A percentile compares a stretch with the other conserved stretches of the same genome.
These are phyloP conservation scores for Mesocentrotus franciscanus DNA, from an alignment of 53 echinoderm and acorn worm species.

Conservation along the genomic window DNA sequence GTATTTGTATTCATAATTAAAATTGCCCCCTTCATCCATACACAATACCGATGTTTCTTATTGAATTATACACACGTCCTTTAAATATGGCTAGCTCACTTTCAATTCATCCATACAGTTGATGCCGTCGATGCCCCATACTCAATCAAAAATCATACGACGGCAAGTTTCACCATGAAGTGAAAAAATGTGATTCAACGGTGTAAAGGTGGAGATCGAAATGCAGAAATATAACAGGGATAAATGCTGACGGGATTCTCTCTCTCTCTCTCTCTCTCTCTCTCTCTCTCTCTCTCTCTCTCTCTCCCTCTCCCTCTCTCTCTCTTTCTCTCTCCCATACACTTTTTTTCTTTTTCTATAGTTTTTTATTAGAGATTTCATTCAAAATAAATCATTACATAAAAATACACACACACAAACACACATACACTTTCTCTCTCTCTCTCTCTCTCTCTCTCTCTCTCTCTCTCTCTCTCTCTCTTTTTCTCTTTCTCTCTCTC, in stretches of 20 bases:
- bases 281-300: no score
- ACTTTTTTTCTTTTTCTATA: no score
- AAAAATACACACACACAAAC: no score
- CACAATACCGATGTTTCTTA: constrained; percentile 4
- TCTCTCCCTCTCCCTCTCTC: no score
- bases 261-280: not conserved
- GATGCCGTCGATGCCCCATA: not conserved
- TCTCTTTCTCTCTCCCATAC: no score
- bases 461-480: no score
- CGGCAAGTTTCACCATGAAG: not conserved
- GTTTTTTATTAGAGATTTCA: no score
- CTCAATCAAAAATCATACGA: not conserved
- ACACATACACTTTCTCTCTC: no score
- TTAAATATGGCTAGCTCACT: not conserved
- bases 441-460: no score
- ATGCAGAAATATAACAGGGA: not conserved
- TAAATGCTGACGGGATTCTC: not conserved
- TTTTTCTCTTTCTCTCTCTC: no score
- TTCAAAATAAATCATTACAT: no score
- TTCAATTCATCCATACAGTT: not conserved
- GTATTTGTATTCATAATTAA: constrained; percentile 21
- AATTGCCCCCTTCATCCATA: constrained; percentile 8
- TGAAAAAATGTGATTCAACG: constrained; percentile 2
- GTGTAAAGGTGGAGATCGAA: not conserved
- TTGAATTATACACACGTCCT: not conserved